phyloP scores from a whole-genome alignment of 2,113 vertebrate genomes.

The Nettapus auritus region DNA sequence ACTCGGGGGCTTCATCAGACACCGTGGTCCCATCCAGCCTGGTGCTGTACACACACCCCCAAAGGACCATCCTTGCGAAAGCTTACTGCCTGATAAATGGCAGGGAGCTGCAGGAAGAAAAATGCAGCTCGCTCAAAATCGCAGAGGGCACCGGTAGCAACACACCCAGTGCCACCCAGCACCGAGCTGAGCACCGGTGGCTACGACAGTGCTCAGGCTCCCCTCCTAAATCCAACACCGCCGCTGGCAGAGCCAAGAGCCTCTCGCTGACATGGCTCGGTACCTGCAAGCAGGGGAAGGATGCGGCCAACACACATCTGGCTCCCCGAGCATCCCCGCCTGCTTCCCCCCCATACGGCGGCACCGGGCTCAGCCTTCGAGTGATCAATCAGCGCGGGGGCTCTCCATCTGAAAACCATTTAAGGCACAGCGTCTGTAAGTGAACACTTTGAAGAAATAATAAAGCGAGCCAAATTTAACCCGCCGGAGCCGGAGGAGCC shows the following conservation, averaged over 20 bases:
- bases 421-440: neutral
- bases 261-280: neutral
- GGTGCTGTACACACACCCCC: neutral
- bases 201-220: neutral
- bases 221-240: neutral
- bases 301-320: neutral
- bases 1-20: neutral
- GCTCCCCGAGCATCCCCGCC: neutral
- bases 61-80: neutral
- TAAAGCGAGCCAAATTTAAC: neutral
- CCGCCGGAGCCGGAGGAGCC: neutral
- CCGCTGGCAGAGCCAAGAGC: rapidly evolving
- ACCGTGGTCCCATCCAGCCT: neutral
- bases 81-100: neutral
- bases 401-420: neutral
- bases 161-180: neutral
- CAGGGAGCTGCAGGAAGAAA: neutral
- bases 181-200: neutral
- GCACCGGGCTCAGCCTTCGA: neutral
- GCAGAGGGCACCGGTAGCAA: neutral
- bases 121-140: neutral
- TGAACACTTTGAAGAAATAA: neutral
- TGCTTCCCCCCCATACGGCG: no score
- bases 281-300: neutral
- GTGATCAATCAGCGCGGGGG: neutral